Evolutionary conservation across 2,113 vertebrate species (phyloP), one percentile per base, ranked within the genome.

Genomic region (Scomber colias): DNA sequence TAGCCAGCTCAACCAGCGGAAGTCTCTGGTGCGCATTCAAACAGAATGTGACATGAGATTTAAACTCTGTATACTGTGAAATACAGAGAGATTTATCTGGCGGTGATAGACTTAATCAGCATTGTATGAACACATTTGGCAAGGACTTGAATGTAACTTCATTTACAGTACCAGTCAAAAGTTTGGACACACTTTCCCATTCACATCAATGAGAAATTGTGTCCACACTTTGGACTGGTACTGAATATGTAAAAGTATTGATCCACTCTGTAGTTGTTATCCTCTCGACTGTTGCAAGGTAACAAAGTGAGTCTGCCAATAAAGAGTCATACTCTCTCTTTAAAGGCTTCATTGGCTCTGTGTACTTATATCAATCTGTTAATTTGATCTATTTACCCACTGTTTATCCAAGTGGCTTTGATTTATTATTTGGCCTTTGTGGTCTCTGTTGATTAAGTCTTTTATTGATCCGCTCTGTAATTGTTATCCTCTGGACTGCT

Each of bases 391-490:
- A 55, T 74, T 50, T 19, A 62, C 61, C 44, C 3, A 31, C 21
- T 45, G 56, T 48, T 50, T 27, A 65, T 71, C 27, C 17, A 46
- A 60, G 21, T 60, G 1, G 1, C 45, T 79, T 51, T 3, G 15
- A 30, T 81, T 19, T 49, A 54, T 60, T 50, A 27, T 54, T 50
- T 8, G 35, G 78, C 48, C 64, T 73, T 59, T 67, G 51, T 63
- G 64, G 50, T 82, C 71, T 75, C 56, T 61, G 68, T 57, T 87
- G 79, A 83, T 87, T 69, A 75, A 82, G 84, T 79, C 56, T 59
- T 85, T 70, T 82, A 90, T 92, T 84, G 92, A 93, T 83, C 61
- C 17, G 31, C n/a, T 16, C 68, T 70, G 71, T 82, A 83, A 75
- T 75, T 89, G 69, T 77, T 89, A 62, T 82, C 62, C 79, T 72